These are phyloP conservation scores for Latheticus oryzae DNA, from an alignment of 2,888 invertebrate species.

Conservation along the genomic window DNA sequence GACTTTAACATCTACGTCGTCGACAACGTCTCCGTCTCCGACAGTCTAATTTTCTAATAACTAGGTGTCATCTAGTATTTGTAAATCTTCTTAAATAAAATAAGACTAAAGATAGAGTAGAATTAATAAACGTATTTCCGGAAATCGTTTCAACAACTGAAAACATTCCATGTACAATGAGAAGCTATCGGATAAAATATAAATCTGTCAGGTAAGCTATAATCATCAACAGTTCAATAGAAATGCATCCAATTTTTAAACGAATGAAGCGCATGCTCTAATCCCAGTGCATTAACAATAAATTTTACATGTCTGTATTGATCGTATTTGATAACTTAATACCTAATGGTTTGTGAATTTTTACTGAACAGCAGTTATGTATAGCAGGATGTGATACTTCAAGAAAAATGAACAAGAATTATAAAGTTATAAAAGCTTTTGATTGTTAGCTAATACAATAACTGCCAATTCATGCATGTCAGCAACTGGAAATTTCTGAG, in stretches of 20 bases:
- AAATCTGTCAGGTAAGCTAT: slow-evolving; percentile 10
- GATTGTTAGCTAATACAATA: too few relatives aligned
- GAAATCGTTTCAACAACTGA: slow-evolving; percentile 11
- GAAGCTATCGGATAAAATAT: slow-evolving; percentile 12
- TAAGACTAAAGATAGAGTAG: slow-evolving; percentile 2
- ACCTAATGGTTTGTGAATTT: slow-evolving; percentile 9
- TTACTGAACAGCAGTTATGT: too few relatives aligned
- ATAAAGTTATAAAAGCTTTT: too few relatives aligned
- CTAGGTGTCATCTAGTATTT: slow-evolving; percentile 15
- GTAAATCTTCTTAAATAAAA: slow-evolving; percentile 1
- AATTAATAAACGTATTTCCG: slow-evolving; percentile 24
- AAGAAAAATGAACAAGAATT: too few relatives aligned
- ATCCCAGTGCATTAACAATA: slow-evolving; percentile 20
- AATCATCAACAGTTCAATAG: slow-evolving; percentile 18
- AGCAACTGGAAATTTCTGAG: too few relatives aligned
- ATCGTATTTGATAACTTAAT: slow-evolving; percentile 17
- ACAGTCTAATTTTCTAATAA: slow-evolving; percentile 22
- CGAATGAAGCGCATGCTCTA: slow-evolving; percentile 3
- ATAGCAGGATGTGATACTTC: too few relatives aligned
- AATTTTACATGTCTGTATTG: slow-evolving; percentile 22
- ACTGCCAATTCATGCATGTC: too few relatives aligned
- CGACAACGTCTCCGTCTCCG: slow-evolving; percentile 12
- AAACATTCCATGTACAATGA: slow-evolving; percentile 9
- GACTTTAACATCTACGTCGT: slow-evolving; percentile 15
- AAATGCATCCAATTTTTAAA: slow-evolving; percentile 10